Evolutionary conservation across 2,797 vertebrate genomes (phyloP).

Genomic region (Anabas testudineus): DNA sequence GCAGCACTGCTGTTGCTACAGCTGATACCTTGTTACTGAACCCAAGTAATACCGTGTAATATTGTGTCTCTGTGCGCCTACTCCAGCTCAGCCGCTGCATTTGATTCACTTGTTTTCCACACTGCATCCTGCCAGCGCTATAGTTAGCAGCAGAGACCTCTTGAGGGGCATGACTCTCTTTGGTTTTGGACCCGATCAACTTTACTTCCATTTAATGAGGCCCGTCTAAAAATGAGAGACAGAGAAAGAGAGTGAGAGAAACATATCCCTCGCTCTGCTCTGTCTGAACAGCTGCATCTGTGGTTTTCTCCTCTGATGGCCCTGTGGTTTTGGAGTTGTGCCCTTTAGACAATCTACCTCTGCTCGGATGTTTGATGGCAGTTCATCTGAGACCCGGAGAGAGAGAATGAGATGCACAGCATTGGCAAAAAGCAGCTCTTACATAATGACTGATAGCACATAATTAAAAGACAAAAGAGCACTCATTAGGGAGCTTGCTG

Average conservation of each 20-base stretch:
- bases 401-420: conserved; percentile 32
- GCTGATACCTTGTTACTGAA: conserved; percentile 59
- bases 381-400: conserved; percentile 40
- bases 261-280: conserved; percentile 66
- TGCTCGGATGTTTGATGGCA: conserved; percentile 67
- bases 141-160: conserved; percentile 67
- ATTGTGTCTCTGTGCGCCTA: conserved; percentile 55
- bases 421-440: conserved; percentile 34
- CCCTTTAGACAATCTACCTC: conserved; percentile 72
- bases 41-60: conserved; percentile 56
- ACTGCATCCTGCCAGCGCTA: conserved; percentile 52
- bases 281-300: conserved; percentile 80
- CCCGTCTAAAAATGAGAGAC: conserved; percentile 60
- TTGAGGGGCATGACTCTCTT: conserved; percentile 70
- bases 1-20: conserved; percentile 52
- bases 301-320: conserved; percentile 74
- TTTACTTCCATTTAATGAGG: conserved; percentile 76
- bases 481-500: conserved; percentile 48
- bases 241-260: conserved; percentile 64
- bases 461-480: conserved; percentile 40
- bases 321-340: conserved; percentile 72
- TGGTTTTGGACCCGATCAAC: conserved; percentile 67
- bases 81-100: conserved; percentile 58
- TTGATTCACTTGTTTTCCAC: conserved; percentile 78
- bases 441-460: conserved; percentile 47